Percentiles rank a stretch among this genome's conserved stretches.
These are phyloP conservation scores for Esox niger DNA, from an alignment of 2,113 vertebrate species.

Conservation along the genomic window DNA sequence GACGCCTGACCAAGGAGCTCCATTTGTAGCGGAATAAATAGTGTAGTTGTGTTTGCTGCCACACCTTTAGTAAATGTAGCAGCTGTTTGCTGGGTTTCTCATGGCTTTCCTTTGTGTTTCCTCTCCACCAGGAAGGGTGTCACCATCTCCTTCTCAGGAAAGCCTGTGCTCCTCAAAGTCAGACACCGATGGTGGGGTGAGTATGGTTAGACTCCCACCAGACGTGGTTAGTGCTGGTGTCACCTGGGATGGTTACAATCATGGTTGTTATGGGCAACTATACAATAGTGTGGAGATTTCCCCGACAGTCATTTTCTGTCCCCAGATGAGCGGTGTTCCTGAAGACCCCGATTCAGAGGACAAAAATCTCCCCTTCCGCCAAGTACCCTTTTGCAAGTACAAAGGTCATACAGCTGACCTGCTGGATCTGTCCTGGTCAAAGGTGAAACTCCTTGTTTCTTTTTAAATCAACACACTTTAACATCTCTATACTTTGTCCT, in stretches of 20 bases:
- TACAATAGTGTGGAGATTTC: neutral
- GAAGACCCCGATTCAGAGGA: slow-evolving; percentile 93
- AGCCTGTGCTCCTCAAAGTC: slow-evolving; percentile 97
- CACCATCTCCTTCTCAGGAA: slow-evolving; percentile 97
- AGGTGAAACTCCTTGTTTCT: slow-evolving; percentile 68
- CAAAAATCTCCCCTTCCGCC: slow-evolving; percentile 90
- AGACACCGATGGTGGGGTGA: slow-evolving; percentile 89
- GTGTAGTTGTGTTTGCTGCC: neutral
- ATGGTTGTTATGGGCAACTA: neutral
- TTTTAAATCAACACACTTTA: neutral
- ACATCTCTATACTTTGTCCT: too few relatives aligned
- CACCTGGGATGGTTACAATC: neutral
- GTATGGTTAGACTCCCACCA: slow-evolving; percentile 11
- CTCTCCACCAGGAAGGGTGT: slow-evolving; percentile 84
- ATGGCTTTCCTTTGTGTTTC: neutral
- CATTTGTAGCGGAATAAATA: neutral
- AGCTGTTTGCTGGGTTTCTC: neutral
- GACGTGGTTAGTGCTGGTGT: neutral
- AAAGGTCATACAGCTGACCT: slow-evolving; percentile 98
- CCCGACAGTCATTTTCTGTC: neutral
- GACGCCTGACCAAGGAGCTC: neutral
- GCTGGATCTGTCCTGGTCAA: slow-evolving; percentile 98
- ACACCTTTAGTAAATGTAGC: neutral
- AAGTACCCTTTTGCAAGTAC: slow-evolving; percentile 96
- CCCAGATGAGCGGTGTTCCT: slow-evolving; percentile 76